A percentile compares a stretch with the other conserved stretches of the same genome.
phyloP scores from a whole-genome alignment of 1,140 invertebrate genomes.

The Diabrotica undecimpunctata region DNA sequence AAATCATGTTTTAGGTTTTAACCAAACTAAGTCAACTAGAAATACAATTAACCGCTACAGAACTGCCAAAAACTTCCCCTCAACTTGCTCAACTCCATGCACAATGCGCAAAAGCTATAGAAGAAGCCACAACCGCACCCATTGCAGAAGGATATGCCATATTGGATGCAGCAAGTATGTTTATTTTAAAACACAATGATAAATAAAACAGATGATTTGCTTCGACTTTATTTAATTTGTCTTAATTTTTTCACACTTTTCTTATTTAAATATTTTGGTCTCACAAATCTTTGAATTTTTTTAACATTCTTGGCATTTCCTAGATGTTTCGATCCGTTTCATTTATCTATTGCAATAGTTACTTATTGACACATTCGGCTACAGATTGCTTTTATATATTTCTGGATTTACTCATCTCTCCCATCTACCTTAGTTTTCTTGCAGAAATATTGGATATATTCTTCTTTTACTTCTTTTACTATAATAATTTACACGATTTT shows the following conservation, averaged over 20 bases:
- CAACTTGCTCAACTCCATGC: slow-evolving; percentile 65
- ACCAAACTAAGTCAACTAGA: slow-evolving; percentile 75
- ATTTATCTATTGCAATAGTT: no score
- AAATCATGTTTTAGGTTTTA: slow-evolving; percentile 54
- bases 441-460: no score
- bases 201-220: not conserved
- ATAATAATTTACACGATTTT: no score
- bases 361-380: no score
- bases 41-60: slow-evolving; percentile 66
- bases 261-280: no score
- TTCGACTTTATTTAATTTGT: not conserved
- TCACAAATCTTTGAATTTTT: no score
- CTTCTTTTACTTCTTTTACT: no score
- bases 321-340: no score
- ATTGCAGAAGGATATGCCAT: slow-evolving; percentile 70
- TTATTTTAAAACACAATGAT: slow-evolving; percentile 10
- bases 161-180: slow-evolving; percentile 63
- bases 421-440: no score
- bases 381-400: no score
- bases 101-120: slow-evolving; percentile 59
- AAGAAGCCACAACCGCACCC: slow-evolving; percentile 62
- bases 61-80: slow-evolving; percentile 59
- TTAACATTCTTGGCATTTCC: no score
- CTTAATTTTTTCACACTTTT: not conserved
- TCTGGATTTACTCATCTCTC: no score